phyloP scores from a whole-genome alignment of 2,113 vertebrate genomes.

The Promerops cafer region DNA sequence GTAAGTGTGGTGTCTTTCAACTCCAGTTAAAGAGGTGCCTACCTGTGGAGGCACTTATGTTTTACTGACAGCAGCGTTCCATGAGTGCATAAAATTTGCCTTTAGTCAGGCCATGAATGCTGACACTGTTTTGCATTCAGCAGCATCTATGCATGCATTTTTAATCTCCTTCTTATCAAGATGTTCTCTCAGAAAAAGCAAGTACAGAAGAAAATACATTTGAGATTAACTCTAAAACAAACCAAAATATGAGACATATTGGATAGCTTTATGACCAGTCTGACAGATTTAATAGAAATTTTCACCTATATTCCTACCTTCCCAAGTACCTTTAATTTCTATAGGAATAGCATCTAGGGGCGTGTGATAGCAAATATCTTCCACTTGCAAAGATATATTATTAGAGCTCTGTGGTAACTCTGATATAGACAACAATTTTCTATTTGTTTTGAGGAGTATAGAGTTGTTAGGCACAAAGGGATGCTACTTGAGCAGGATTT shows the following conservation, averaged over 20 bases:
- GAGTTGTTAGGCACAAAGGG: not conserved
- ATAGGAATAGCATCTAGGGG: not conserved
- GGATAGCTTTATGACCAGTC: not conserved
- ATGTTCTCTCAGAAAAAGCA: not conserved
- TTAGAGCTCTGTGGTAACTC: not conserved
- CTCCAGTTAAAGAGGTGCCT: not conserved
- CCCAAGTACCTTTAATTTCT: not conserved
- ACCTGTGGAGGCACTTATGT: not conserved
- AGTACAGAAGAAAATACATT: not conserved
- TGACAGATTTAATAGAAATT: not conserved
- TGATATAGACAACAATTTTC: not conserved
- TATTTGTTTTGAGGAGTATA: not conserved
- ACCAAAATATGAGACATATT: not conserved
- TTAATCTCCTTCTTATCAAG: not conserved
- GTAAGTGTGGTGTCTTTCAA: not conserved
- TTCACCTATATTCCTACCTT: not conserved
- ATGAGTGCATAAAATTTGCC: not conserved
- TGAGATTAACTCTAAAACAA: not conserved
- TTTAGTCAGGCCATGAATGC: not conserved
- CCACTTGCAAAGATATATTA: not conserved
- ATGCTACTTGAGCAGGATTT: not conserved
- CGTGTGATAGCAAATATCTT: not conserved
- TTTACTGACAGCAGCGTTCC: not conserved
- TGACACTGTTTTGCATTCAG: not conserved
- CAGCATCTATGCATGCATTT: not conserved